Percentiles rank a stretch among this genome's conserved stretches.
These are phyloP conservation scores for Scaeva pyrastri DNA, from an alignment of 2,888 invertebrate species.

Conservation along the genomic window DNA sequence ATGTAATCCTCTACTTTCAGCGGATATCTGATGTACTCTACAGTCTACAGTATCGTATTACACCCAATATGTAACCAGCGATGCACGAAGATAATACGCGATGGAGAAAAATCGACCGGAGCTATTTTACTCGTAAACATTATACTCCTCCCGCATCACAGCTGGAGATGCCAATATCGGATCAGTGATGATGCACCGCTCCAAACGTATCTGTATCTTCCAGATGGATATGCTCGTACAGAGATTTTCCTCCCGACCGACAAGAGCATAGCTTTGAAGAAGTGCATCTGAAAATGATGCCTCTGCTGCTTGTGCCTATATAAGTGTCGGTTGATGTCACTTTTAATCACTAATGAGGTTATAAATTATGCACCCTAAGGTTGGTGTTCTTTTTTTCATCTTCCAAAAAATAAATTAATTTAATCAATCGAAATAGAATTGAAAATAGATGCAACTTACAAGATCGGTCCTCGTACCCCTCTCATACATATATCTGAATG, in stretches of 20 bases:
- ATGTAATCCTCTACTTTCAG: constrained; percentile 67
- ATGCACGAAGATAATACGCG: constrained; percentile 43
- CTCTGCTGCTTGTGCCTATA: constrained; percentile 41
- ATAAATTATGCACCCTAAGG: constrained; percentile 72
- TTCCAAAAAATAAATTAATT: constrained; percentile 62
- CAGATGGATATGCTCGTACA: not conserved
- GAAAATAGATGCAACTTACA: constrained; percentile 53
- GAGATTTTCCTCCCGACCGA: not conserved
- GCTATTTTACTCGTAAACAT: constrained; percentile 4
- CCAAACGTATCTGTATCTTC: constrained; percentile 15
- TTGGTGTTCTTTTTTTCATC: not conserved
- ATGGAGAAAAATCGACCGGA: constrained; percentile 35
- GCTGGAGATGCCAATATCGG: constrained; percentile 41
- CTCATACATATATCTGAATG: constrained; percentile 16
- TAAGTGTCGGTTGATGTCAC: constrained; percentile 72
- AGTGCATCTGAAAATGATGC: constrained; percentile 61
- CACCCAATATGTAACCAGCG: constrained; percentile 59
- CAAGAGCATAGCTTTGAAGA: not conserved
- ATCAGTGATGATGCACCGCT: constrained; percentile 22
- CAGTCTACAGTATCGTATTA: constrained; percentile 71
- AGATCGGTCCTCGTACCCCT: not conserved
- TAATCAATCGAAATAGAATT: constrained; percentile 72
- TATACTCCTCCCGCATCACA: constrained; percentile 51
- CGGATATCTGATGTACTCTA: constrained; percentile 35
- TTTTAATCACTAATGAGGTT: constrained; percentile 75